These are phyloP conservation scores for Cryptus armator DNA, from an alignment of 2,888 invertebrate species.

Conservation along the genomic window DNA sequence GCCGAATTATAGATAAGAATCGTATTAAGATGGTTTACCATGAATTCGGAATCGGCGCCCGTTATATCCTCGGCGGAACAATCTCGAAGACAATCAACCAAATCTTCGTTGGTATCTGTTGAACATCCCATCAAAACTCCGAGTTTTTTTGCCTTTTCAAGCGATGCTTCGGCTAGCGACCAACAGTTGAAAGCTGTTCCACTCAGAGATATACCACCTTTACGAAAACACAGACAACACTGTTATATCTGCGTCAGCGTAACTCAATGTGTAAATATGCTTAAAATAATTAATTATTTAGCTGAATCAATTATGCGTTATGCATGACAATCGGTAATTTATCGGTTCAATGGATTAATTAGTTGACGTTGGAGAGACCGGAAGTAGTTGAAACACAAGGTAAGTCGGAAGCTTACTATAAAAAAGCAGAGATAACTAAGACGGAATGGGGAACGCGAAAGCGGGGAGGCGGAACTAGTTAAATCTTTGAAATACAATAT, in stretches of 20 bases:
- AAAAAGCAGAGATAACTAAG: too few species aligned
- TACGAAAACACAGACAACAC: constrained; percentile 52
- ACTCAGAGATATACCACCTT: constrained; percentile 88
- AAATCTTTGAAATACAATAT: too few species aligned
- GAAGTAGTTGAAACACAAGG: too few species aligned
- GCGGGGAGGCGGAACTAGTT: too few species aligned
- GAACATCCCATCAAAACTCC: constrained; percentile 88
- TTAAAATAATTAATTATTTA: background rate
- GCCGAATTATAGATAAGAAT: background rate
- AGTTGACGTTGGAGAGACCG: too few species aligned
- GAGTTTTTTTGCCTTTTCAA: constrained; percentile 87
- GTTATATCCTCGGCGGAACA: constrained; percentile 88
- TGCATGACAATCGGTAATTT: too few species aligned
- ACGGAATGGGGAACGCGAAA: too few species aligned
- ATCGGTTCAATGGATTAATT: background rate
- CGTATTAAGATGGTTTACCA: constrained; percentile 79
- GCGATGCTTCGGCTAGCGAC: constrained; percentile 86
- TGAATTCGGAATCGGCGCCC: constrained; percentile 86
- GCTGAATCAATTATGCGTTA: background rate
- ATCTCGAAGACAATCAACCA: constrained; percentile 88
- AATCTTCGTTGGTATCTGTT: constrained; percentile 84
- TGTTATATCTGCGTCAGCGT: too few species aligned
- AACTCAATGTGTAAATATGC: too few species aligned
- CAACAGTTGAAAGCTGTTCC: constrained; percentile 88
- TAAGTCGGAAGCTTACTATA: too few species aligned